These are phyloP conservation scores for Lochmaea crataegi DNA, from an alignment of 2,888 invertebrate species.

Conservation along the genomic window DNA sequence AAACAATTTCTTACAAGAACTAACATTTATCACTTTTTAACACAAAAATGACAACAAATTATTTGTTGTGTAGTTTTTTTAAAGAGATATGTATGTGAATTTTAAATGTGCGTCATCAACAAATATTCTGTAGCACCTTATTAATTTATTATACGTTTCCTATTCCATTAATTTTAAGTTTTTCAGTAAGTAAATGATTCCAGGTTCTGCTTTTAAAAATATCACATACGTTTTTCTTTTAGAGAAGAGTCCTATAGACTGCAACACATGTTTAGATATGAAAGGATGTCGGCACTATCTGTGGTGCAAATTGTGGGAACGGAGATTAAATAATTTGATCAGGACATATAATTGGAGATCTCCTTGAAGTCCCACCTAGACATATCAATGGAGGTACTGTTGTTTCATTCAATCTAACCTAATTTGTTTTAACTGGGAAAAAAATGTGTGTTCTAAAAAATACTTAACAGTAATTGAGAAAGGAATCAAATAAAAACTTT, in stretches of 20 bases:
- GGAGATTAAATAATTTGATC: slow-evolving; percentile 3
- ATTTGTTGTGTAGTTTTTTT: neutral
- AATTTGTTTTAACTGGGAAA: neutral
- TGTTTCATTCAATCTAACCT: neutral
- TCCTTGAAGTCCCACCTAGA: neutral
- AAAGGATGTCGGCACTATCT: neutral
- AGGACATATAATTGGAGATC: slow-evolving; percentile 6
- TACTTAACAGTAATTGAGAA: neutral
- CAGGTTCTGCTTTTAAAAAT: neutral
- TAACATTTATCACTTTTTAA: slow-evolving; percentile 21
- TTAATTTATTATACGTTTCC: too few relatives aligned
- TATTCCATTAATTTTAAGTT: neutral
- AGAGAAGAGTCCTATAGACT: neutral
- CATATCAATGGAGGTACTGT: neutral
- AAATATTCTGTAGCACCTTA: too few relatives aligned
- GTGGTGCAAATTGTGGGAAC: slow-evolving; percentile 7
- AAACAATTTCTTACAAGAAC: neutral
- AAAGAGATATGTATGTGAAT: neutral
- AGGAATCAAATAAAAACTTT: neutral
- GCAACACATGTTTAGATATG: slow-evolving; percentile 1
- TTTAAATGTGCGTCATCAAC: neutral
- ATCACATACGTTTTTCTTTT: slow-evolving; percentile 10
- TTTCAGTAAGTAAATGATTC: neutral
- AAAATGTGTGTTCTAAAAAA: neutral
- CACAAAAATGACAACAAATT: slow-evolving; percentile 32